Evolutionary conservation across 2,113 vertebrate genomes (phyloP).

Genomic region (Paraplagusia blochii): DNA sequence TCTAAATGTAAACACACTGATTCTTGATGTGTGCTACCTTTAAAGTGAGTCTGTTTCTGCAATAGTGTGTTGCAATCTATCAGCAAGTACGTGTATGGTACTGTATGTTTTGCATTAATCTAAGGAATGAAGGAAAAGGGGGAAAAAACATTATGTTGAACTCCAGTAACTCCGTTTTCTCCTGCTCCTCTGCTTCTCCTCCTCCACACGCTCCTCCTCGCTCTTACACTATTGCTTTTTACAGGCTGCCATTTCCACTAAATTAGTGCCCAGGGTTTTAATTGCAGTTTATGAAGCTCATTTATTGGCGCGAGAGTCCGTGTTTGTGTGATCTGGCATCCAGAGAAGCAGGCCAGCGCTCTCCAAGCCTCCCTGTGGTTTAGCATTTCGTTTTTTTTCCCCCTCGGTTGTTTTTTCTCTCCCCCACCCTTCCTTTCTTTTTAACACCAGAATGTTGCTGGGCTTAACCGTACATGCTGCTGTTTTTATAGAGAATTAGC

Average conservation of each 20-base stretch:
- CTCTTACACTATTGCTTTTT: slow-evolving; percentile 58
- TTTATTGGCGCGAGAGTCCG: slow-evolving; percentile 69
- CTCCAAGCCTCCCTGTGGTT: slow-evolving; percentile 69
- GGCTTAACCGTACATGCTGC: slow-evolving; percentile 63
- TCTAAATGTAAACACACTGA: no score
- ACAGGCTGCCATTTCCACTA: slow-evolving; percentile 77
- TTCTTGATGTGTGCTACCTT: background rate
- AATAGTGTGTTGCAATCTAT: slow-evolving; percentile 29
- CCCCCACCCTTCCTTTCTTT: slow-evolving; percentile 26
- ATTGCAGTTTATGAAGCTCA: slow-evolving; percentile 78
- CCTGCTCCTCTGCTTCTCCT: slow-evolving; percentile 20
- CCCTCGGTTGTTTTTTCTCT: slow-evolving; percentile 40
- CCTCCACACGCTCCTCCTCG: slow-evolving; percentile 14
- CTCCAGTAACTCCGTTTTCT: slow-evolving; percentile 29
- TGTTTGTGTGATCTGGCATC: slow-evolving; percentile 72
- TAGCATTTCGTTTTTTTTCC: slow-evolving; percentile 42
- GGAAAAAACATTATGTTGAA: slow-evolving; percentile 7
- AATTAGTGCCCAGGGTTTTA: slow-evolving; percentile 83
- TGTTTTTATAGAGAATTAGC: slow-evolving; percentile 79
- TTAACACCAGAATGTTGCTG: slow-evolving; percentile 64
- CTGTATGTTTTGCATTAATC: slow-evolving; percentile 56
- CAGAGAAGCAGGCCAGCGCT: slow-evolving; percentile 46
- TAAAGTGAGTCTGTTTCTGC: slow-evolving; percentile 3
- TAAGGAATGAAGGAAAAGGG: slow-evolving; percentile 12
- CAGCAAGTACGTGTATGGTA: slow-evolving; percentile 25